phyloP scores from a whole-genome alignment of 2,888 invertebrate species.

The Lathronympha strigana region DNA sequence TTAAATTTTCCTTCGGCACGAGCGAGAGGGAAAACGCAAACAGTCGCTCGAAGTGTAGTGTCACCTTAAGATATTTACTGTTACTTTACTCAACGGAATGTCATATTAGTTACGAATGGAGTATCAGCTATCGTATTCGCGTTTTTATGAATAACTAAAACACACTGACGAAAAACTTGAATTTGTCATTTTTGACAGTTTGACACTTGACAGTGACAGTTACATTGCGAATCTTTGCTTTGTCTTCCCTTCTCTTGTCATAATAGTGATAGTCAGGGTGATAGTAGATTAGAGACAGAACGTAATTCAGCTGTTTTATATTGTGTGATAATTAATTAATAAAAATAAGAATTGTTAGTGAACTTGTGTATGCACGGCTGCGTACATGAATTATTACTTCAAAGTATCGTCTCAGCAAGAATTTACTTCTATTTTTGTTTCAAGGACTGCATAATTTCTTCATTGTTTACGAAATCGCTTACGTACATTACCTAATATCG shows the following conservation, averaged over 20 bases:
- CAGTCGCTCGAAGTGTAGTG: no score
- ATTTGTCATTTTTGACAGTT: no score
- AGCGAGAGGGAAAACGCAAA: no score
- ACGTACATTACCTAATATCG: slow-evolving; percentile 28
- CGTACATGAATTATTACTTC: neutral
- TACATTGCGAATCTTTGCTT: neutral
- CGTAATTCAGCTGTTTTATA: slow-evolving; percentile 8
- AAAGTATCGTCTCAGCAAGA: neutral
- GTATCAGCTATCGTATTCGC: neutral
- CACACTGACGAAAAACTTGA: no score
- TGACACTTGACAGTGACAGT: slow-evolving; percentile 20
- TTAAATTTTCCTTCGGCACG: no score
- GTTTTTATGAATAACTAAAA: neutral
- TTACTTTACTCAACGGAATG: neutral
- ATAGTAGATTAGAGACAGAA: slow-evolving; percentile 14
- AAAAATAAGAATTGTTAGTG: no score
- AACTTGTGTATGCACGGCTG: no score
- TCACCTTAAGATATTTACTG: no score
- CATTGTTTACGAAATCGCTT: slow-evolving; percentile 28
- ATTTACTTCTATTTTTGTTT: slow-evolving; percentile 12
- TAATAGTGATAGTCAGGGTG: neutral
- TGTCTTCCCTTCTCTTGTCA: neutral
- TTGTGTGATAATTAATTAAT: neutral
- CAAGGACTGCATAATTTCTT: slow-evolving; percentile 26
- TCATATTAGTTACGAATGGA: no score